phyloP scores from a whole-genome alignment of 2,797 vertebrate species.

The Danio choprae region DNA sequence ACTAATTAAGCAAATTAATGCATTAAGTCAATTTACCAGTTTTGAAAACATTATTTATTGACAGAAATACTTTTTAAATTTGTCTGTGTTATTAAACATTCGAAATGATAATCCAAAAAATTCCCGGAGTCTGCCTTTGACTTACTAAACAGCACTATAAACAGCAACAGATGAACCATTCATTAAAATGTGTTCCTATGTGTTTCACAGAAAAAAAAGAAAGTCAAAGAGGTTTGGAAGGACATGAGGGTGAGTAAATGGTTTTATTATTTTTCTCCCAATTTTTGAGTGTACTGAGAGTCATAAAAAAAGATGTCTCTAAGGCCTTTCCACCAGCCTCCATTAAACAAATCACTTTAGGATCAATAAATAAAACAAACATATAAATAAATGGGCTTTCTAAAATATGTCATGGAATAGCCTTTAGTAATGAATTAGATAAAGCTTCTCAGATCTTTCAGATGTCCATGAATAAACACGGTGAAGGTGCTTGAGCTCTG shows the following conservation, averaged over 20 bases:
- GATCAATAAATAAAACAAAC: constrained; percentile 9
- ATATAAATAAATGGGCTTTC: neutral
- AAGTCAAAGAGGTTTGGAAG: neutral
- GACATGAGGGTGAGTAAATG: neutral
- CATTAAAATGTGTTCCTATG: neutral
- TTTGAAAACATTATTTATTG: no score
- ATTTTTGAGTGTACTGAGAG: neutral
- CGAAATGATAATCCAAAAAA: neutral
- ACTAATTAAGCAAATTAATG: no score
- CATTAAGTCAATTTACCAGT: no score
- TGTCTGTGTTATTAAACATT: neutral
- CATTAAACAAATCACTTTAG: neutral
- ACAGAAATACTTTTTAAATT: neutral
- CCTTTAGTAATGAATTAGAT: constrained; percentile 1
- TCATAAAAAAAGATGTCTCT: neutral
- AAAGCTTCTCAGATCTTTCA: constrained; percentile 4
- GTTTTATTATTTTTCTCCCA: no score
- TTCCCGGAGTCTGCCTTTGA: neutral
- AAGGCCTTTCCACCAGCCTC: neutral
- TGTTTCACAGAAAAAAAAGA: neutral
- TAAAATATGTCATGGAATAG: neutral
- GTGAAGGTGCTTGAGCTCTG: constrained; percentile 10
- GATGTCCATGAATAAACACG: neutral
- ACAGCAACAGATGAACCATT: neutral
- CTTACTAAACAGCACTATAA: neutral